Conservation (phyloP, 2,113 vertebrate genomes). For the Aplodontia rufa region DNA sequence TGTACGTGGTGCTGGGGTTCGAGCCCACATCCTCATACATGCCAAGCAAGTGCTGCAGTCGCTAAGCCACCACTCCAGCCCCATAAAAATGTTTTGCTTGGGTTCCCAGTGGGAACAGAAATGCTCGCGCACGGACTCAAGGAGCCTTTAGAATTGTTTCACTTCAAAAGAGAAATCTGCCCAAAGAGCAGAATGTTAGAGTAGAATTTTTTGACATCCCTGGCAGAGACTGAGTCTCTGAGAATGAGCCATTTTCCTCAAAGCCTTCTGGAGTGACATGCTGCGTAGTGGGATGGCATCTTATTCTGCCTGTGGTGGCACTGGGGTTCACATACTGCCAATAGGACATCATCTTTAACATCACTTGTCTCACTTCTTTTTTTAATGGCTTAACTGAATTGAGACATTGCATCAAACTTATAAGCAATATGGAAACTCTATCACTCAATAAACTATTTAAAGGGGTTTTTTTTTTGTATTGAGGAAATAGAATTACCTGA, state of each 20-base stretch:
- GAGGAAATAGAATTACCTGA: background rate
- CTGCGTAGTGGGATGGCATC: background rate
- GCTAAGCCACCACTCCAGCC: no score
- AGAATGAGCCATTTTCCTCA: background rate
- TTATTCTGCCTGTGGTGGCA: background rate
- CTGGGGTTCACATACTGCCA: background rate
- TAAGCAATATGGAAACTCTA: background rate
- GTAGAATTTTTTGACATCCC: background rate
- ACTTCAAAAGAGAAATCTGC: constrained; percentile 18
- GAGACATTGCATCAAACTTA: background rate
- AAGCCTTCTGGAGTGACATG: background rate
- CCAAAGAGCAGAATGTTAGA: background rate
- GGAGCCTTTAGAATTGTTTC: constrained; percentile 35
- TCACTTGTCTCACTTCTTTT: background rate
- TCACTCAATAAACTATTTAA: background rate
- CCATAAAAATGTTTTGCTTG: background rate
- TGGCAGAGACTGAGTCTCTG: background rate
- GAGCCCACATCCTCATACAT: no score
- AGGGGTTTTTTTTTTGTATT: background rate
- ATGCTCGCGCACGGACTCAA: background rate
- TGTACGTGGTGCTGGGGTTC: no score
- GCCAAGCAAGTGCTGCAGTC: no score
- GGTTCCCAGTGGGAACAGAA: constrained; percentile 18
- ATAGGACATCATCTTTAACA: background rate
- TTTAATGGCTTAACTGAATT: background rate